Percentiles rank a stretch among this genome's conserved stretches.
Evolutionary conservation across 2,797 vertebrate species (phyloP).

Genomic region (Coranthus polyacanthus): DNA sequence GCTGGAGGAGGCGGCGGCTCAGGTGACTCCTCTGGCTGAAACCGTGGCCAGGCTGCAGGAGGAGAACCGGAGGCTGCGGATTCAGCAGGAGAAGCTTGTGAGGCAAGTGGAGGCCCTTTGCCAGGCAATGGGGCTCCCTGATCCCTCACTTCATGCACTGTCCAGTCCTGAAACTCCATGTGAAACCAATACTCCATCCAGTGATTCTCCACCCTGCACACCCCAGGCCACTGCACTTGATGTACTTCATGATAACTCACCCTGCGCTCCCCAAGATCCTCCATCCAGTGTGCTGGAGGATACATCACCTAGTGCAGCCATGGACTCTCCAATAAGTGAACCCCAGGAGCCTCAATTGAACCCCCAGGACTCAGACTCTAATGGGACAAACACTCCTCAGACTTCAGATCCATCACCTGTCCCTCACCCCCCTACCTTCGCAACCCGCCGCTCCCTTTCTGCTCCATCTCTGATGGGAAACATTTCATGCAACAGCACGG

Average conservation of each 20-base stretch:
- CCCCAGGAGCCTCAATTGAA: conserved; percentile 8
- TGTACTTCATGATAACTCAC: conserved; percentile 4
- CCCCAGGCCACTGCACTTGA: conserved; percentile 7
- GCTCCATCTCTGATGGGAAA: conserved; percentile 72
- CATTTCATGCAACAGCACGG: conserved; percentile 80
- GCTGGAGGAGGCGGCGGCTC: conserved; percentile 75
- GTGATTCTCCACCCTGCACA: conserved; percentile 16
- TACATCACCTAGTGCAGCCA: neutral
- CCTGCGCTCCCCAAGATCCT: conserved; percentile 6
- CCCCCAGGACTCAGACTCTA: conserved; percentile 25
- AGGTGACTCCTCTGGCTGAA: conserved; percentile 78
- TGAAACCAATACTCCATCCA: conserved; percentile 24
- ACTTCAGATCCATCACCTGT: conserved; percentile 54
- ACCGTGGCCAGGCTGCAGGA: conserved; percentile 82
- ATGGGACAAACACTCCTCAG: conserved; percentile 12
- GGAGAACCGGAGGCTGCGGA: conserved; percentile 87
- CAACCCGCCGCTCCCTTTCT: conserved; percentile 83
- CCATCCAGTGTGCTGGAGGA: conserved; percentile 10
- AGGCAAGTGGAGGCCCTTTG: conserved; percentile 84
- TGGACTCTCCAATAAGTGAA: conserved; percentile 1
- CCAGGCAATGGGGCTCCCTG: conserved; percentile 73
- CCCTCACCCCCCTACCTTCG: conserved; percentile 87
- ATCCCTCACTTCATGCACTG: conserved; percentile 44
- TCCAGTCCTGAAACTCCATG: conserved; percentile 22
- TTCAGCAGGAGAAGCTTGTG: conserved; percentile 85